phyloP scores from a whole-genome alignment of 2,888 invertebrate genomes.

The Cheiracanthium punctorium region DNA sequence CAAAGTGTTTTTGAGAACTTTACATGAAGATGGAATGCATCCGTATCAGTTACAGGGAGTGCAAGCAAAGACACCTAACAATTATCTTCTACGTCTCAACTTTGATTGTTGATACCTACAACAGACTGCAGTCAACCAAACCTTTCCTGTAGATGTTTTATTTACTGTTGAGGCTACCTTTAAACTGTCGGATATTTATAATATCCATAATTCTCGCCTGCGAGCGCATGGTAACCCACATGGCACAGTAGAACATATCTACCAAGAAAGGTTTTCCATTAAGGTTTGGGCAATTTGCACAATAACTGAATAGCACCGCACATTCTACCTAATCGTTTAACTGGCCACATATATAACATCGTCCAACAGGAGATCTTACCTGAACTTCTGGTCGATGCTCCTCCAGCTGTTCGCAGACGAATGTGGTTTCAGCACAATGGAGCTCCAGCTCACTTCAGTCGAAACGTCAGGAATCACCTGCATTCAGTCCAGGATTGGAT shows the following conservation, averaged over 20 bases:
- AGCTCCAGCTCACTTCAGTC: no score
- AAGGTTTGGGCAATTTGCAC: conserved; percentile 2
- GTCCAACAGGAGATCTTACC: not conserved
- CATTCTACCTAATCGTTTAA: not conserved
- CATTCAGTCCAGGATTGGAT: not conserved
- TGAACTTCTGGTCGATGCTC: conserved; percentile 9
- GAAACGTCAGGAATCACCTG: not conserved
- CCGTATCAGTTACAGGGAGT: no score
- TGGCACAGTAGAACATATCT: no score
- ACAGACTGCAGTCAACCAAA: no score
- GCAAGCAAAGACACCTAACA: no score
- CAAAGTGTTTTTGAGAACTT: no score
- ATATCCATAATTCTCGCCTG: not conserved
- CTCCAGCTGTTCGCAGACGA: conserved; percentile 12
- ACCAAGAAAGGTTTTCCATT: conserved; percentile 20
- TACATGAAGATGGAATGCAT: no score
- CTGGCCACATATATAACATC: not conserved
- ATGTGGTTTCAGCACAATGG: not conserved
- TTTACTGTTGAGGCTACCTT: not conserved
- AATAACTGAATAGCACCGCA: not conserved
- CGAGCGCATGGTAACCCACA: not conserved
- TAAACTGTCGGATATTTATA: not conserved
- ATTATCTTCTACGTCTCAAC: no score
- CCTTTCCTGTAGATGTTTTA: no score
- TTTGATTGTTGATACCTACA: no score